Conservation (phyloP, 1,140 invertebrate genomes). For the Lasioglossum baleicum region DNA sequence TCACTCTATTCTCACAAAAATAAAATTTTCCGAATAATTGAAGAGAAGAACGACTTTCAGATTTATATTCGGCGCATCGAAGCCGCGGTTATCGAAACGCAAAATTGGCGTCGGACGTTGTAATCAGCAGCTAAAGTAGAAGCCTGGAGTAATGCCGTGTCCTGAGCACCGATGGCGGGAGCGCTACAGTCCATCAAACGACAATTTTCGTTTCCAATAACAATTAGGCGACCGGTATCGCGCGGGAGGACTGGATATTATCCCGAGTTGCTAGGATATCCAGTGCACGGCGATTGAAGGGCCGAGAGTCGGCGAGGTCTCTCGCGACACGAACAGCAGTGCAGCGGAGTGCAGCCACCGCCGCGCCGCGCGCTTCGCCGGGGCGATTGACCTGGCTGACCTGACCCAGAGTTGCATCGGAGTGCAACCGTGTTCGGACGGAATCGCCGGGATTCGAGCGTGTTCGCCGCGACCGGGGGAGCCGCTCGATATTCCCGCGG, state of each 20-base stretch:
- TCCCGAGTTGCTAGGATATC: neutral
- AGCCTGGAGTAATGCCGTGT: too few relatives aligned
- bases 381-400: constrained; percentile 73
- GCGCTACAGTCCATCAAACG: neutral
- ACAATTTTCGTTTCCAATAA: neutral
- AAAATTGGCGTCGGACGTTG: too few relatives aligned
- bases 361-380: neutral
- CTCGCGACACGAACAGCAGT: constrained; percentile 67
- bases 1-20: too few relatives aligned
- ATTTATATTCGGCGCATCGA: too few relatives aligned
- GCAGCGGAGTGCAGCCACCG: too few relatives aligned
- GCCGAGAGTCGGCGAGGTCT: constrained; percentile 34
- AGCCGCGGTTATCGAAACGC: too few relatives aligned
- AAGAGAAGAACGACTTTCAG: too few relatives aligned
- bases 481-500: constrained; percentile 57
- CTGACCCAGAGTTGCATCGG: constrained; percentile 70
- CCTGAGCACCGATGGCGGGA: too few relatives aligned
- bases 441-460: constrained; percentile 38
- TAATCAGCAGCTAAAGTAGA: too few relatives aligned
- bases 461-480: constrained; percentile 8
- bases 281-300: constrained; percentile 13
- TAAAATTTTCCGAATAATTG: too few relatives aligned
- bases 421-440: constrained; percentile 48
- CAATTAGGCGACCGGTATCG: neutral
- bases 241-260: neutral